Percentiles rank a stretch among this genome's conserved stretches.
Evolutionary conservation across 2,888 invertebrate genomes (phyloP).

Genomic region (Octonoba sinensis): DNA sequence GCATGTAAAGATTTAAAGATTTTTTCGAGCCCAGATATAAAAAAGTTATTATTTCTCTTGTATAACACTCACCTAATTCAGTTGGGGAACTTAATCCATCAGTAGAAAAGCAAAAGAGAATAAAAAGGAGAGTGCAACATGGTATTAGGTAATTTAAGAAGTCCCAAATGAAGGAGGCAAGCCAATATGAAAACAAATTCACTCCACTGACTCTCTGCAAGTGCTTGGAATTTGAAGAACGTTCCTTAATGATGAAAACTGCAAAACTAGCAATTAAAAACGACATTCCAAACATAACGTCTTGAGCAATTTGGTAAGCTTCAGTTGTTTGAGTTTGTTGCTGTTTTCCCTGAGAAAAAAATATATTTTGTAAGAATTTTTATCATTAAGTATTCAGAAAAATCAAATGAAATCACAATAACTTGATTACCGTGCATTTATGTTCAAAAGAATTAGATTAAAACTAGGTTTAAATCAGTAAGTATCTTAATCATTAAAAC

Average conservation of each 20-base stretch:
- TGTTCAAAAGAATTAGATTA: too few relatives aligned
- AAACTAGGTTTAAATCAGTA: too few relatives aligned
- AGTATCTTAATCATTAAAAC: too few relatives aligned
- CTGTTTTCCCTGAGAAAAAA: conserved; percentile 37
- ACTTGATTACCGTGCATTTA: too few relatives aligned
- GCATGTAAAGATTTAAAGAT: too few relatives aligned
- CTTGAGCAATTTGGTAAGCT: conserved; percentile 68
- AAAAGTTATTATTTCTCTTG: neutral
- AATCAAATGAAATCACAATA: too few relatives aligned
- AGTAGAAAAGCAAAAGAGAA: conserved; percentile 79
- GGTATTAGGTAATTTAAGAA: conserved; percentile 77
- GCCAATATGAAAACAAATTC: conserved; percentile 79
- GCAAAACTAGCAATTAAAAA: conserved; percentile 73
- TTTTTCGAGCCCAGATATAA: too few relatives aligned
- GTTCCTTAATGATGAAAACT: conserved; percentile 77
- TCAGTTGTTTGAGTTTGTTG: conserved; percentile 53
- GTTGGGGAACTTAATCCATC: conserved; percentile 75
- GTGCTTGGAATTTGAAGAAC: conserved; percentile 78
- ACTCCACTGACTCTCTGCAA: conserved; percentile 82
- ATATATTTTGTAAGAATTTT: neutral
- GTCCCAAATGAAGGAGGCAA: conserved; percentile 79
- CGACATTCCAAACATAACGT: conserved; percentile 78
- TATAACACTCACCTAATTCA: conserved; percentile 74
- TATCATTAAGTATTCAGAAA: neutral
- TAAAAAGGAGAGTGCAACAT: conserved; percentile 75